phyloP scores from a whole-genome alignment of 2,888 invertebrate species.

The Yponomeuta cagnagella region DNA sequence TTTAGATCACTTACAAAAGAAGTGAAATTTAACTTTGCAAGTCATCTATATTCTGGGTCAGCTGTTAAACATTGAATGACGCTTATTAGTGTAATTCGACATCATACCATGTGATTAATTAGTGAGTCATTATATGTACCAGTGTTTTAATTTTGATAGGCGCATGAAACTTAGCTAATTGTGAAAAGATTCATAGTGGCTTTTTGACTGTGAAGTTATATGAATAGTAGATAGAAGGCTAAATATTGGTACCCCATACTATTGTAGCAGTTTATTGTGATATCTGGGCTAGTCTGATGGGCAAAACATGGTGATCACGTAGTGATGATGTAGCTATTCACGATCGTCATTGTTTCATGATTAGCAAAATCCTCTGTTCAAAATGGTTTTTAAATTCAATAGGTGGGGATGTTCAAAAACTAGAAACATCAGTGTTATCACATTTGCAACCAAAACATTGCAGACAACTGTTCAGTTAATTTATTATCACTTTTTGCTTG shows the following conservation, averaged over 20 bases:
- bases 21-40: not conserved
- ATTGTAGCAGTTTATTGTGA: not conserved
- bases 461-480: no score
- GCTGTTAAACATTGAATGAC: conserved; percentile 41
- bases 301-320: not conserved
- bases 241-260: not conserved
- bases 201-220: not conserved
- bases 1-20: not conserved
- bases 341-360: no score
- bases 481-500: no score
- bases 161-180: not conserved
- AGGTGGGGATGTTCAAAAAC: no score
- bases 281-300: not conserved
- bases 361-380: no score
- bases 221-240: not conserved
- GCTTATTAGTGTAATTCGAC: conserved; percentile 57
- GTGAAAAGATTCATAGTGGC: not conserved
- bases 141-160: not conserved
- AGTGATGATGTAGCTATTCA: not conserved
- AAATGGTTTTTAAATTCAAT: no score
- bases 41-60: not conserved
- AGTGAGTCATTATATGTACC: not conserved
- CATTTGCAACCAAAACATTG: no score
- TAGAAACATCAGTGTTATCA: no score
- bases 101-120: conserved; percentile 15